Conservation (phyloP, 2,888 invertebrate species). For the Magallana nippona region DNA sequence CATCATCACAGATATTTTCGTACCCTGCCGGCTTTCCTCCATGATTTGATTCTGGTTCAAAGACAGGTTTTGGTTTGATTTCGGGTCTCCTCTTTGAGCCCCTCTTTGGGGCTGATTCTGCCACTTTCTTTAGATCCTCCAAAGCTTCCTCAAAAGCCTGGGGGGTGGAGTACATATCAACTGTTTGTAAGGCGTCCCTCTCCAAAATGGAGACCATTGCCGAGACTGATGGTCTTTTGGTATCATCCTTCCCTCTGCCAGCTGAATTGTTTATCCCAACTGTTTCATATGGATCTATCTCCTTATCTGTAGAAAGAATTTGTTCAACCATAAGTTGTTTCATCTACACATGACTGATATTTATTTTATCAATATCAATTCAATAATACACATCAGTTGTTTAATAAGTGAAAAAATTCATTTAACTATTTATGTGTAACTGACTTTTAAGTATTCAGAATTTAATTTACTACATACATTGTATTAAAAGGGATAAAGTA, state of each 20-base stretch:
- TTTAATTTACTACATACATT: too few relatives aligned
- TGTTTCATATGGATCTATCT: constrained; percentile 41
- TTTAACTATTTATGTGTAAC: too few relatives aligned
- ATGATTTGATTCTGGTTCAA: neutral
- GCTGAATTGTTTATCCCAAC: constrained; percentile 21
- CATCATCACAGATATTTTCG: constrained; percentile 24
- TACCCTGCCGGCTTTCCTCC: neutral
- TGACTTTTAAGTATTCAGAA: too few relatives aligned
- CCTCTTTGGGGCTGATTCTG: neutral
- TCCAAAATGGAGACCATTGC: constrained; percentile 11
- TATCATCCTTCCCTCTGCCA: neutral
- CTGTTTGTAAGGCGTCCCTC: constrained; percentile 40
- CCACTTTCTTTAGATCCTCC: neutral
- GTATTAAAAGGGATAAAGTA: too few relatives aligned
- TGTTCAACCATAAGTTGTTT: too few relatives aligned
- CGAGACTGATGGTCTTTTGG: neutral
- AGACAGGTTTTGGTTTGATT: constrained; percentile 7
- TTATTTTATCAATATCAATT: too few relatives aligned
- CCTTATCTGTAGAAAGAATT: constrained; percentile 16
- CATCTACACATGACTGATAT: too few relatives aligned
- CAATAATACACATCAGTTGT: too few relatives aligned
- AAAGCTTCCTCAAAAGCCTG: constrained; percentile 9
- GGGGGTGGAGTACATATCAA: constrained; percentile 9
- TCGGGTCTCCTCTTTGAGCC: neutral
- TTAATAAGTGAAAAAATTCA: too few relatives aligned